A percentile compares a stretch with the other conserved stretches of the same genome.
These are phyloP conservation scores for Discoglossus pictus DNA, from an alignment of 2,797 vertebrate species.

Conservation along the genomic window DNA sequence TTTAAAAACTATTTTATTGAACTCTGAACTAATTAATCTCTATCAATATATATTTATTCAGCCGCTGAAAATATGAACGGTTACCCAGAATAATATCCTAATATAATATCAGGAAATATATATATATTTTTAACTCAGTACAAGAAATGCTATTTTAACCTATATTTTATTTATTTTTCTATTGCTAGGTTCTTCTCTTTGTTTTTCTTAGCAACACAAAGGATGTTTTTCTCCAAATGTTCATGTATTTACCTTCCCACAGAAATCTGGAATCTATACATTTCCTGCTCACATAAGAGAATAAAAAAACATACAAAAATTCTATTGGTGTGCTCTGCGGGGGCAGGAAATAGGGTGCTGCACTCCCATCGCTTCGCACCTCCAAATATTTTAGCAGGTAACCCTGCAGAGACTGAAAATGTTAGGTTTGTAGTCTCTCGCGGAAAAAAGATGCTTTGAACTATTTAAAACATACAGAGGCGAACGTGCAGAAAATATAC, in stretches of 20 bases:
- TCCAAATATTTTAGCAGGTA: slow-evolving; percentile 29
- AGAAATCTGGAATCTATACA: slow-evolving; percentile 38
- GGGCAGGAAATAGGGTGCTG: slow-evolving; percentile 37
- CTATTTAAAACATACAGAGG: slow-evolving; percentile 22
- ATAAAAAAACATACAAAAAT: slow-evolving; percentile 17
- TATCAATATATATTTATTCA: too few species aligned
- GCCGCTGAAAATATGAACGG: too few species aligned
- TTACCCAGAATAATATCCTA: slow-evolving; percentile 2
- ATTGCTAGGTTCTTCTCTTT: slow-evolving; percentile 4
- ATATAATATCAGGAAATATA: slow-evolving; percentile 26
- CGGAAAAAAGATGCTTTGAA: slow-evolving; percentile 18
- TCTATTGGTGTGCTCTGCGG: slow-evolving; percentile 24
- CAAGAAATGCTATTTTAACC: slow-evolving; percentile 8
- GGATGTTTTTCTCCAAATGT: slow-evolving; percentile 12
- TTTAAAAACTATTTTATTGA: too few species aligned
- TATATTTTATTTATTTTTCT: slow-evolving; percentile 37
- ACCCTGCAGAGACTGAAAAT: slow-evolving; percentile 12
- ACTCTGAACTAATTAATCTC: too few species aligned
- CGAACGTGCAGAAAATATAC: slow-evolving; percentile 29
- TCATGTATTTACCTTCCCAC: slow-evolving; percentile 39
- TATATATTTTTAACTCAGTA: background rate
- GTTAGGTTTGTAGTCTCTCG: background rate
- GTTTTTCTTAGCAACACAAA: slow-evolving; percentile 37
- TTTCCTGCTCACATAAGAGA: slow-evolving; percentile 30
- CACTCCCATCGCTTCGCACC: slow-evolving; percentile 23